phyloP scores from a whole-genome alignment of 2,888 invertebrate genomes.

The Sialis fuliginosa region DNA sequence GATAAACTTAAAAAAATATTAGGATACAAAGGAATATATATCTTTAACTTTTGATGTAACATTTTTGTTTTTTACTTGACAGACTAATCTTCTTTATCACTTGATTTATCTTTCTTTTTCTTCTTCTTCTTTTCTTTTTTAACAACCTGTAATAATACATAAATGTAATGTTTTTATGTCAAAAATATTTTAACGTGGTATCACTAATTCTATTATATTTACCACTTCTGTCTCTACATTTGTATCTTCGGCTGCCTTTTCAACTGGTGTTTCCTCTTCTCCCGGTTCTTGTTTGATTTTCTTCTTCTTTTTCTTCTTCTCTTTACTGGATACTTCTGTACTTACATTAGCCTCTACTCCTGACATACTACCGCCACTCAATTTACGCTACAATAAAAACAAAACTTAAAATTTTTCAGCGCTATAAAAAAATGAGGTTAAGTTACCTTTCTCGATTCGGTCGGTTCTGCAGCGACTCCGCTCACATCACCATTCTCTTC shows the following conservation, averaged over 20 bases:
- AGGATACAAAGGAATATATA: too few species aligned
- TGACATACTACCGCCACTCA: slow-evolving; percentile 14
- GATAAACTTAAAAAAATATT: too few species aligned
- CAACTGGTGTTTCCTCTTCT: slow-evolving; percentile 21
- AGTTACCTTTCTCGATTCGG: slow-evolving; percentile 8
- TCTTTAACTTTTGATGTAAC: too few species aligned
- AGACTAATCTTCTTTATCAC: slow-evolving; percentile 29
- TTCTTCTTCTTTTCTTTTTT: slow-evolving; percentile 61
- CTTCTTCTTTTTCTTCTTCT: slow-evolving; percentile 49
- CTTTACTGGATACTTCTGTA: slow-evolving; percentile 26
- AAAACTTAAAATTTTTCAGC: not conserved
- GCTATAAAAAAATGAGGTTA: not conserved
- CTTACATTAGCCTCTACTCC: slow-evolving; percentile 11
- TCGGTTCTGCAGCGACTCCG: slow-evolving; percentile 13
- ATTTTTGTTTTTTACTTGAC: not conserved
- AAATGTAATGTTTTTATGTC: too few species aligned
- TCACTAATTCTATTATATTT: slow-evolving; percentile 2
- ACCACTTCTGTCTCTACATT: slow-evolving; percentile 23
- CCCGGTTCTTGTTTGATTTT: slow-evolving; percentile 32
- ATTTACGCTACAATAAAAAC: slow-evolving; percentile 27
- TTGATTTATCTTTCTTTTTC: slow-evolving; percentile 55
- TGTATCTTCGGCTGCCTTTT: slow-evolving; percentile 22
- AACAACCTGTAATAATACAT: slow-evolving; percentile 17
- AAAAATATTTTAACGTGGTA: not conserved
- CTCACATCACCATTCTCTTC: slow-evolving; percentile 18